Evolutionary conservation across 2,797 vertebrate species (phyloP), one percentile per base, ranked within the genome.

Genomic region (Acipenser oxyrinchus): DNA sequence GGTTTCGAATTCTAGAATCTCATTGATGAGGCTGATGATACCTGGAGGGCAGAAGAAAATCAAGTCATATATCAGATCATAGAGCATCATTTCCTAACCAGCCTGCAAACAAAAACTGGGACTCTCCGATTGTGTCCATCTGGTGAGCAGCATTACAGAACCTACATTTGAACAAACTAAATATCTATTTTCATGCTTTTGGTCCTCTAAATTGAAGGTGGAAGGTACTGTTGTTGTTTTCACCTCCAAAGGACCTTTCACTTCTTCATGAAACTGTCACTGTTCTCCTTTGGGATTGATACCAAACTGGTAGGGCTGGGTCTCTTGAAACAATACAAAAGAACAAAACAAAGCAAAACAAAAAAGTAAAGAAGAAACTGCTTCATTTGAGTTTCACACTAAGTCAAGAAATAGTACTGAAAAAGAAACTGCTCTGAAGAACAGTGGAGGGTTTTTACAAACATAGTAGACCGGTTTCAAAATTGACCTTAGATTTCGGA

Each of bases 271-370:
- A n/a, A 48, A 48, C 23, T 12, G 13, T 49, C 11, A 48, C 51
- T 49, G 53, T 66, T 66, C 65, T 66, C 53, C 59, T 66, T 58
- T 66, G 37, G 50, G 11, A 13, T 48, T n/a, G 10, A 62, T 70
- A 49, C 55, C 48, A 69, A 55, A 12, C 23, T 37, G 48, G 15
- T 15, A 55, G 23, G 23, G 23, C 23, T 37, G 23, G 23, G 23
- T 11, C 2, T 12, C 11, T n/a, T 61, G 37, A 11, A 62, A 12
- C 8, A 61, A 6, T 23, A 10, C 10, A 11, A 13, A 12, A 37
- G 3, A 53, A 57, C 37, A 66, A 66, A 13, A 48, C n/a, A 59
- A 65, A 52, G 37, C 37, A 18, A 11, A 6, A 58, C 11, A n/a
- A 59, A 51, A 11, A 62, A 48, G 51, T 51, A 59, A 61, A 50